Percentiles rank a stretch among this genome's conserved stretches.
phyloP scores from a whole-genome alignment of 1,140 invertebrate genomes.

The Ditylenchus dipsaci region DNA sequence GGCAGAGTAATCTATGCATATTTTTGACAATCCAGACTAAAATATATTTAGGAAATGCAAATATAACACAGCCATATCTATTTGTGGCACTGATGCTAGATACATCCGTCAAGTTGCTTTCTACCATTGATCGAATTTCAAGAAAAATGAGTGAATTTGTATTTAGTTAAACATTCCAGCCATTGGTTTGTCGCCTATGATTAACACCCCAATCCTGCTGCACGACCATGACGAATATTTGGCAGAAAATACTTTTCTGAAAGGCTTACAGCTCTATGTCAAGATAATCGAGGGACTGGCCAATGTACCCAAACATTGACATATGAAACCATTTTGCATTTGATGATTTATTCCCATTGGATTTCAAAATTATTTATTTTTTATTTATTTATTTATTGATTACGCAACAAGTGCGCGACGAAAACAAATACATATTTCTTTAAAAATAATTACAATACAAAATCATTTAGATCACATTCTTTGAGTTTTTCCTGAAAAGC shows the following conservation, averaged over 20 bases:
- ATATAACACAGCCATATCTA: slow-evolving; percentile 66
- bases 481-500: too few relatives aligned
- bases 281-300: slow-evolving; percentile 38
- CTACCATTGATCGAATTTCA: too few relatives aligned
- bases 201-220: slow-evolving; percentile 68
- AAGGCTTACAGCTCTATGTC: slow-evolving; percentile 71
- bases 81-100: slow-evolving; percentile 38
- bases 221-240: slow-evolving; percentile 78
- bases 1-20: slow-evolving; percentile 67
- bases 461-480: too few relatives aligned
- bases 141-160: too few relatives aligned
- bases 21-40: background rate
- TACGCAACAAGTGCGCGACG: too few relatives aligned
- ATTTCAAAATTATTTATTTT: too few relatives aligned
- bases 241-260: slow-evolving; percentile 67
- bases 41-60: slow-evolving; percentile 63
- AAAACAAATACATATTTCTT: too few relatives aligned
- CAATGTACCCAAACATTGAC: slow-evolving; percentile 23
- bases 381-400: too few relatives aligned
- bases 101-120: slow-evolving; percentile 62
- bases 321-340: background rate
- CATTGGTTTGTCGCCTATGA: slow-evolving; percentile 76
- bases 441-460: too few relatives aligned
- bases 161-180: slow-evolving; percentile 66
- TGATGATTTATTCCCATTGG: too few relatives aligned